These are phyloP conservation scores for Solen grandis DNA, from an alignment of 1,140 invertebrate species.

Conservation along the genomic window DNA sequence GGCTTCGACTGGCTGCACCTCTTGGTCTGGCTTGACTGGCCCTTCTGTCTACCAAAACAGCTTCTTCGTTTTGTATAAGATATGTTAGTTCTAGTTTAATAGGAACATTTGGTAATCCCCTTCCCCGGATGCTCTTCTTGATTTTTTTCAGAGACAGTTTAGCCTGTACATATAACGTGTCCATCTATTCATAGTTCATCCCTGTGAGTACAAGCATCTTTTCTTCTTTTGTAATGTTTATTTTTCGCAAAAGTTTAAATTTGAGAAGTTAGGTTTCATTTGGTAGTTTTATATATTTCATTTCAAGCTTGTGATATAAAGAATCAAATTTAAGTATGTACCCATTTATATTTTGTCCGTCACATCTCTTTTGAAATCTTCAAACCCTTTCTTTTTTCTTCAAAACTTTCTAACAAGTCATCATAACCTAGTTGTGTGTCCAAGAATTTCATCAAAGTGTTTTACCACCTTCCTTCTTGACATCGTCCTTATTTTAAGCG, in stretches of 20 bases:
- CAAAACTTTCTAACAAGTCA: conserved; percentile 37
- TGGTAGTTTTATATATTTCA: conserved; percentile 58
- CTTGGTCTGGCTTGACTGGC: too few relatives aligned
- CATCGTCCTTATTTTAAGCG: conserved; percentile 47
- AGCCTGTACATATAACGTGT: conserved; percentile 58
- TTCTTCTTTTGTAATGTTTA: conserved; percentile 60
- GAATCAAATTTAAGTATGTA: conserved; percentile 45
- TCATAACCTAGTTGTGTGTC: conserved; percentile 54
- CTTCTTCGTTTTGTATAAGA: conserved; percentile 54
- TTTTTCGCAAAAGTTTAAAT: conserved; percentile 59
- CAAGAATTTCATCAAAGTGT: conserved; percentile 42
- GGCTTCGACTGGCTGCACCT: too few relatives aligned
- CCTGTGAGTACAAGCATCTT: conserved; percentile 62
- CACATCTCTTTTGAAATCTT: conserved; percentile 38
- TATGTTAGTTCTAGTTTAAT: conserved; percentile 46
- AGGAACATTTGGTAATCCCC: not conserved
- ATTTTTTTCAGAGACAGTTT: conserved; percentile 55
- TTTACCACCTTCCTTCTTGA: conserved; percentile 45
- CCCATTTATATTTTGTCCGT: conserved; percentile 42
- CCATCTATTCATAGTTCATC: conserved; percentile 61
- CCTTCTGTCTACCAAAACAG: too few relatives aligned
- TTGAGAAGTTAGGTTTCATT: conserved; percentile 55
- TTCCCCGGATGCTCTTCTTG: not conserved
- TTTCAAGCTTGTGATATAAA: conserved; percentile 55
- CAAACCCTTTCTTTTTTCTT: conserved; percentile 56